Evolutionary conservation across 1,140 invertebrate species (phyloP).

Genomic region (Drosophila chauvacae): DNA sequence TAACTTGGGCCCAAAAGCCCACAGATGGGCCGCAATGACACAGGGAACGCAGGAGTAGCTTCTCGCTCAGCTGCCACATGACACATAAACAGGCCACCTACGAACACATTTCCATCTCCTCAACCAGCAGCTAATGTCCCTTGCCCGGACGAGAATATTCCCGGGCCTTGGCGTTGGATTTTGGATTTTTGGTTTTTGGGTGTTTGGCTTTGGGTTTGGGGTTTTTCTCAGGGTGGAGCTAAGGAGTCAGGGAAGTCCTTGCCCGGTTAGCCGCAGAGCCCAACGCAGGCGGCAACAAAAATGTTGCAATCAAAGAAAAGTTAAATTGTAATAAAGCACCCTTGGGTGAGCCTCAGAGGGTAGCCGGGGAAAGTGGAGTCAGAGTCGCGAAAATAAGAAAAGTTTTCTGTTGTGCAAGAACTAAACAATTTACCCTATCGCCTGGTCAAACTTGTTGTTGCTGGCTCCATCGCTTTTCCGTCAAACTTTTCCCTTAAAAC

Average conservation of each 20-base stretch:
- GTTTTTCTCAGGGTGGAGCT: not conserved
- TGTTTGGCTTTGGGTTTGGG: conserved; percentile 31
- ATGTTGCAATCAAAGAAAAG: conserved; percentile 80
- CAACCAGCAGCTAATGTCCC: conserved; percentile 48
- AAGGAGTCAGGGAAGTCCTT: conserved; percentile 16
- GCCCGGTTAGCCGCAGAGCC: conserved; percentile 61
- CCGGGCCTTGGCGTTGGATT: conserved; percentile 26
- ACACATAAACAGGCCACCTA: conserved; percentile 58
- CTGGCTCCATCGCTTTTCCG: not conserved
- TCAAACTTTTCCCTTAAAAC: conserved; percentile 3
- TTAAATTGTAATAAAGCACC: conserved; percentile 84
- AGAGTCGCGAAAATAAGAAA: conserved; percentile 72
- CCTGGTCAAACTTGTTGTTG: conserved; percentile 1
- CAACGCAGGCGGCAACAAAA: conserved; percentile 57
- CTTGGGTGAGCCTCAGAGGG: conserved; percentile 27
- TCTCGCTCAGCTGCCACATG: conserved; percentile 17
- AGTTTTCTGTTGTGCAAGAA: conserved; percentile 61
- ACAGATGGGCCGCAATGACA: conserved; percentile 10
- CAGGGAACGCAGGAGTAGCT: not conserved
- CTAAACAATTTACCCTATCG: conserved; percentile 61
- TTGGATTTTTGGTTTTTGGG: conserved; percentile 15
- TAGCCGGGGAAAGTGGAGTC: conserved; percentile 15
- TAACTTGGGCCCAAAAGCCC: not conserved
- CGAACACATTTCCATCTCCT: conserved; percentile 5
- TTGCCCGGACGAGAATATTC: conserved; percentile 7